Evolutionary conservation across 1,140 invertebrate species (phyloP), one percentile per base, ranked within the genome.

Genomic region (Drosophila ananassae): DNA sequence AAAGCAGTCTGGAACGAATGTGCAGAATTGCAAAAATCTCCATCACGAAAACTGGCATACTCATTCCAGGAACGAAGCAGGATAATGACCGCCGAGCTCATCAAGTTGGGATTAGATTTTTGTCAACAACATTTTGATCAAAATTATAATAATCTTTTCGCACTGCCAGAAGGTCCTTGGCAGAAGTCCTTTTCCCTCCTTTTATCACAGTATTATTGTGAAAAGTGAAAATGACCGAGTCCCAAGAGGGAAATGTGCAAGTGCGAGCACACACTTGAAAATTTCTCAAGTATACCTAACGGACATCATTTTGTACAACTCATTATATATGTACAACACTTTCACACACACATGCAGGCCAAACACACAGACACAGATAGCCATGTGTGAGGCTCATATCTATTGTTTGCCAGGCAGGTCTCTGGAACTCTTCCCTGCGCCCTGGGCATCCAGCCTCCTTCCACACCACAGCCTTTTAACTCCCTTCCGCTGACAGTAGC

Each of bases 231-330:
- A 37, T 46, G n/a, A 30, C 44, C 39, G 57, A 12, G 13, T 32
- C 46, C 30, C 67, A 37, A 24, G 56, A 21, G 56, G 47, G 25
- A 69, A 25, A 57, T 68, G 53, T 51, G 52, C 46, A 48, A 64
- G 73, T 55, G 58, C 39, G 71, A 69, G 75, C 51, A 66, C 60
- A 79, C 83, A 79, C 79, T 89, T 83, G 57, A 77, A 85, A 89
- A 79, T 83, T 89, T 77, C 79, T 79, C 83, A 89, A 87, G 83
- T 79, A 89, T 83, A 79, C 79, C 83, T 89, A 83, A 77, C 83
- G 83, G 83, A 89, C 83, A 89, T 83, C 79, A 83, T 87, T 79
- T 76, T 54, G 71, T 66, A 55, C 68, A 76, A 89, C 66, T 85
- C 61, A 83, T 72, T 76, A 73, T 75, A 25, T 57, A 55, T 64